A percentile compares a stretch with the other conserved stretches of the same genome.
Evolutionary conservation across 2,113 vertebrate genomes (phyloP).

Genomic region (Pangasianodon hypophthalmus): DNA sequence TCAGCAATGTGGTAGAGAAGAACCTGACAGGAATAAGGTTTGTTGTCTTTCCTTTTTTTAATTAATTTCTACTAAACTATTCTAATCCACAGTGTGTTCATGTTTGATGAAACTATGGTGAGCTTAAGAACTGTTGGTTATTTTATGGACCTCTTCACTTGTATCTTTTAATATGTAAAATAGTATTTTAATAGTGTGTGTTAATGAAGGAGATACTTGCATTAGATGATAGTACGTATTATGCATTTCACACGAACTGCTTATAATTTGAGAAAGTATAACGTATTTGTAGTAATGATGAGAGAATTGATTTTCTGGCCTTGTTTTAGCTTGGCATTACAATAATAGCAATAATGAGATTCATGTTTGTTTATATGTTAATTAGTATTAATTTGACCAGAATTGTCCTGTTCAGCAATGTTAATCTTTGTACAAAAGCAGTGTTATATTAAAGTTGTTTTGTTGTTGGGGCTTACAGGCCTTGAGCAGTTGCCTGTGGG

Average conservation of each 20-base stretch:
- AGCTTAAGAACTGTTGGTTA: not conserved
- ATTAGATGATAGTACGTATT: not conserved
- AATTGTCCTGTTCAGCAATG: not conserved
- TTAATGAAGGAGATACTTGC: not conserved
- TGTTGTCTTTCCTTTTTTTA: constrained; percentile 55
- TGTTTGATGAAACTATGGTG: not conserved
- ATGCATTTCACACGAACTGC: not conserved
- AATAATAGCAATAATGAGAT: not conserved
- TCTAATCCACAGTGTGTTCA: not conserved
- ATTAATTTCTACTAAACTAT: not conserved
- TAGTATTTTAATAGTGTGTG: not conserved
- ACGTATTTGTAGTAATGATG: not conserved
- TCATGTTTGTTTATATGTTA: not conserved
- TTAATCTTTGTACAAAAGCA: not conserved
- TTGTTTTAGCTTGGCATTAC: not conserved
- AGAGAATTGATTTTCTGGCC: not conserved
- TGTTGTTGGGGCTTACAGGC: not conserved
- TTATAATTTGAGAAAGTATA: not conserved
- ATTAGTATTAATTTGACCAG: not conserved
- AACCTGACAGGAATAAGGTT: constrained; percentile 60
- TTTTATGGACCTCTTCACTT: not conserved
- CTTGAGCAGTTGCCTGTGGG: not conserved
- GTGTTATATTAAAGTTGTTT: not conserved
- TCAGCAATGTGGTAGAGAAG: constrained; percentile 52
- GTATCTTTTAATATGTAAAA: not conserved